A percentile compares a stretch with the other conserved stretches of the same genome.
phyloP scores from a whole-genome alignment of 2,888 invertebrate species.

The Mesodorylaimus sp. region DNA sequence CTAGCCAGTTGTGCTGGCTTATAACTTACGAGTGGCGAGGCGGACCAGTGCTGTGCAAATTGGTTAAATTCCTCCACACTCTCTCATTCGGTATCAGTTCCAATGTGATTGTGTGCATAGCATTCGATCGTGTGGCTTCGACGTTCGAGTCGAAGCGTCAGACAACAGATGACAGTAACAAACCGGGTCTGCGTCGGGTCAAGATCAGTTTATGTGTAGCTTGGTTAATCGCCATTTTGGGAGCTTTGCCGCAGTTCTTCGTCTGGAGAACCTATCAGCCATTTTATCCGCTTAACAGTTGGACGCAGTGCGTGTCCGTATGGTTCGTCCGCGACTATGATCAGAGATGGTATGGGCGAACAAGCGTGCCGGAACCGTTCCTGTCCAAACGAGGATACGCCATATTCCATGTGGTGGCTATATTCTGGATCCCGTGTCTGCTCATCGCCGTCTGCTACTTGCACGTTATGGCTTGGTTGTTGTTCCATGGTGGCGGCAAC shows the following conservation, averaged over 20 bases:
- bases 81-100: constrained; percentile 25
- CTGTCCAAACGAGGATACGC: background rate
- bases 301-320: background rate
- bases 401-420: constrained; percentile 1
- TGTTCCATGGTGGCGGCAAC: too few species aligned
- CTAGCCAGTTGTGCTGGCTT: constrained; percentile 24
- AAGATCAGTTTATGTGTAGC: too few species aligned
- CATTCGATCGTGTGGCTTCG: constrained; percentile 26
- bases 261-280: background rate
- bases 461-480: too few species aligned
- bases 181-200: too few species aligned
- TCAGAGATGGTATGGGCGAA: too few species aligned
- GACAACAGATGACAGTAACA: too few species aligned
- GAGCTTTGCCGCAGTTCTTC: background rate
- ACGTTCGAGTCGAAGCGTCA: too few species aligned
- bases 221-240: constrained; percentile 1
- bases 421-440: constrained; percentile 5
- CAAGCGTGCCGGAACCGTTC: too few species aligned
- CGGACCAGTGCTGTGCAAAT: constrained; percentile 23
- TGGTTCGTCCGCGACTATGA: background rate
- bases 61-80: constrained; percentile 24
- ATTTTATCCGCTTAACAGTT: background rate
- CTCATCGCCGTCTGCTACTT: constrained; percentile 3
- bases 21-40: constrained; percentile 27
- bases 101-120: constrained; percentile 29